Base-by-base conservation (phyloP, 2,888 invertebrate genomes). In the Limulus polyphemus region DNA sequence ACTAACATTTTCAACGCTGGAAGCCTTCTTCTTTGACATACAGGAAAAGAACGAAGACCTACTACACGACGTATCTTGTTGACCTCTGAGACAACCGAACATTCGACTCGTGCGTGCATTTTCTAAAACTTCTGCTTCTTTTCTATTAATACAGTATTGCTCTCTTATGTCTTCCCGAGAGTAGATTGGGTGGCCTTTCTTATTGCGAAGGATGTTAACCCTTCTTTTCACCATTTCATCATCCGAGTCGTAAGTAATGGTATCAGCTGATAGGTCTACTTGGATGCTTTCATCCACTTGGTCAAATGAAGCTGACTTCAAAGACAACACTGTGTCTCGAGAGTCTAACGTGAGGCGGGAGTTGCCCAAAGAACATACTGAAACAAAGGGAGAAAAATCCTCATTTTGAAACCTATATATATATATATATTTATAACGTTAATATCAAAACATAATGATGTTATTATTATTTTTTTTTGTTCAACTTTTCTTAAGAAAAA, bases 111-210 rank as follows among this genome's bases (percentile, higher is more conserved):
- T 59, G 3, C 63, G 63, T n/a, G 62, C 64, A 59, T 61, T 67
- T 51, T 67, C 66, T 10, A 67, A 61, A 5, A 32, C 54, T 54
- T 54, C 54, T 11, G 32, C 11, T 77, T 91, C 90, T 75, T 90
- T 85, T 79, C 87, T 88, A 75, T 87, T 91, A 79, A 93, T 89
- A 80, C 92, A 93, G 80, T 93, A 93, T 79, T 92, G 92, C 75
- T 93, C 92, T 71, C 70, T 83, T 77, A 93, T 91, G 79, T 89
- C 89, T 79, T 88, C 82, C 74, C 90, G 87, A 65, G 90, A 90
- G 80, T 92, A 92, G 57, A 75, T 70, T 56, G 75, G 75, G 54
- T 73, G 73, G 50, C 72, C 70, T 57, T 70, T 70, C 56, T 69
- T 71, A 52, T 64, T 68, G 13, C 68, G 62, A 52, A 65, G 61